A percentile compares a stretch with the other conserved stretches of the same genome.
These are phyloP conservation scores for Gari tellinella DNA, from an alignment of 2,888 invertebrate species.

Conservation along the genomic window DNA sequence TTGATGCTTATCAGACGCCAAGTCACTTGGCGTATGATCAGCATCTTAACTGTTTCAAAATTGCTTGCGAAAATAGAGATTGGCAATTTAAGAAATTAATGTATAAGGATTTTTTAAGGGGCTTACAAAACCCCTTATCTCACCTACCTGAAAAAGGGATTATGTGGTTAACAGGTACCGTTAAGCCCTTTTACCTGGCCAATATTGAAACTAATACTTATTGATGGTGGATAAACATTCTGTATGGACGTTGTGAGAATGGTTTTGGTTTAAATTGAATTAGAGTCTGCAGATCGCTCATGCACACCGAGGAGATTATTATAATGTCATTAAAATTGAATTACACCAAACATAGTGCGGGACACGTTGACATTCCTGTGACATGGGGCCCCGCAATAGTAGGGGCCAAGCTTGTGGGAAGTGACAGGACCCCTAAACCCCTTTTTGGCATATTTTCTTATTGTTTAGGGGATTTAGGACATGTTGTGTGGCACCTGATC, in stretches of 20 bases:
- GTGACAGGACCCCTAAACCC: no score
- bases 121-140: no score
- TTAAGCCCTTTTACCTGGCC: constrained; percentile 1
- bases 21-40: no score
- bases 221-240: constrained; percentile 6
- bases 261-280: constrained; percentile 1
- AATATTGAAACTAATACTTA: constrained; percentile 23
- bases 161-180: constrained; percentile 12
- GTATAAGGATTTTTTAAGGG: no score
- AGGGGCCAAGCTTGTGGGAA: no score
- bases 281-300: constrained; percentile 5
- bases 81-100: no score
- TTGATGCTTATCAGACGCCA: no score
- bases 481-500: no score
- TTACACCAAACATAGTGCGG: neutral
- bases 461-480: no score
- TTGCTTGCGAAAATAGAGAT: no score
- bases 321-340: constrained; percentile 9
- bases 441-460: no score
- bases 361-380: constrained; percentile 4
- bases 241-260: neutral
- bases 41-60: no score
- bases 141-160: neutral
- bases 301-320: neutral
- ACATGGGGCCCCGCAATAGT: neutral